Base-by-base conservation (phyloP, 1,140 invertebrate species). In the Magallana ariakensis region DNA sequence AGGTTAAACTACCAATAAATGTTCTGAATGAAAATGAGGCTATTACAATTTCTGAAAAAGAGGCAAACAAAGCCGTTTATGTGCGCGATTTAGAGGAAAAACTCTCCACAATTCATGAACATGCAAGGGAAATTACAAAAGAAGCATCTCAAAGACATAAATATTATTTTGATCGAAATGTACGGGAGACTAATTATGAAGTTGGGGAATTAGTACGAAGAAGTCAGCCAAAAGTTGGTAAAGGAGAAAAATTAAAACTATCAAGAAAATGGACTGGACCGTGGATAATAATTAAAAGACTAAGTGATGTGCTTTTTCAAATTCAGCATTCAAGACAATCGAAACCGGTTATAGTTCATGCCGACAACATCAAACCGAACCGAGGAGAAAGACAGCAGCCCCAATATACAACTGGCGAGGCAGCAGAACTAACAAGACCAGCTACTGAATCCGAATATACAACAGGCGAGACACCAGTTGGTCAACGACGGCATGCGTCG, bases 231-330 rank as follows among this genome's bases (percentile, higher is more conserved):
- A 80, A 58, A 13, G 22, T 58, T 26, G 15, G 9, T 26, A 84
- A 56, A 19, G 82, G 56, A 57, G 22, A 7, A 26, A 58, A 60
- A n/a, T 13, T 22, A 33, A 58, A 84, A 84, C 19, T 84, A 57
- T 5, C 8, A 26, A 57, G 82, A 33, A 11, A 15, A 0, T 84
- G 82, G 82, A 84, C 82, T 58, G 54, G 54, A 5, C 82, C 82
- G 10, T 84, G 82, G 56, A 33, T 82, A 10, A 85, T 88, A 53
- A 54, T 55, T 4, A 83, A 88, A 16, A 88, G 80, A 58, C 55
- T 87, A 8, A 80, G 83, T 85, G 87, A 88, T 82, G 75, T 88
- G 8, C 33, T 88, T 7, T 88, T 58, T 58, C 70, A 82, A 85
- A 88, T 88, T 53, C 15, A 26, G 54, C 84, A 85, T 81, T 85